Percentiles rank a stretch among this genome's conserved stretches.
phyloP scores from a whole-genome alignment of 2,113 vertebrate species.

The Heteronetta atricapilla region DNA sequence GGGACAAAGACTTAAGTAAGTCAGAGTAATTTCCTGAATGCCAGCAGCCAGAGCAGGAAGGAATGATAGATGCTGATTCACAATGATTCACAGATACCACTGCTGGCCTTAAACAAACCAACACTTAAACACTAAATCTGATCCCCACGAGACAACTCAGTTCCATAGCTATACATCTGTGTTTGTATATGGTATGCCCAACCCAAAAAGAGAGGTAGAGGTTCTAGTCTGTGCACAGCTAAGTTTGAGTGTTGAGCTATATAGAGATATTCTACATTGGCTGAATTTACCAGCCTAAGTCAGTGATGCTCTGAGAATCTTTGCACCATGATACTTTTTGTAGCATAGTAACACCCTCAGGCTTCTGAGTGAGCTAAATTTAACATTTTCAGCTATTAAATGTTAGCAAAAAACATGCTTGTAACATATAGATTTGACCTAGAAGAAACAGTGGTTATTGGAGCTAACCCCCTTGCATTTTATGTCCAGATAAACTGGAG shows the following conservation, averaged over 20 bases:
- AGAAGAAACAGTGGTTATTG: background rate
- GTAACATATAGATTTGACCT: background rate
- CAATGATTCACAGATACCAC: background rate
- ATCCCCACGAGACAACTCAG: background rate
- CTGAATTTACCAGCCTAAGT: background rate
- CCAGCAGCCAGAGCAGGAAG: background rate
- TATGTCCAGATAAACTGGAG: background rate
- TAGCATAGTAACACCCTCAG: background rate
- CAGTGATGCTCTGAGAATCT: background rate
- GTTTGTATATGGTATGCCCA: background rate
- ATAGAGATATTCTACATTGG: background rate
- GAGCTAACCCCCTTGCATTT: background rate
- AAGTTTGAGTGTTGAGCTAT: background rate
- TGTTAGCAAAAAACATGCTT: background rate
- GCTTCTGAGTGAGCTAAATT: background rate
- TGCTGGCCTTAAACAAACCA: background rate
- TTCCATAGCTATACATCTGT: background rate
- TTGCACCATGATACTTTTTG: background rate
- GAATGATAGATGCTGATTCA: background rate
- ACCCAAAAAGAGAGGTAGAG: background rate
- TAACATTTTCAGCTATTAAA: background rate
- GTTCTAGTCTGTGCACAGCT: background rate
- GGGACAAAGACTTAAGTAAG: slow-evolving; percentile 9
- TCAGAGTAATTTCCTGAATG: slow-evolving; percentile 34
- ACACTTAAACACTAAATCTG: background rate